Base-by-base conservation (phyloP, 2,888 invertebrate genomes). In the Andrena haemorrhoa region DNA sequence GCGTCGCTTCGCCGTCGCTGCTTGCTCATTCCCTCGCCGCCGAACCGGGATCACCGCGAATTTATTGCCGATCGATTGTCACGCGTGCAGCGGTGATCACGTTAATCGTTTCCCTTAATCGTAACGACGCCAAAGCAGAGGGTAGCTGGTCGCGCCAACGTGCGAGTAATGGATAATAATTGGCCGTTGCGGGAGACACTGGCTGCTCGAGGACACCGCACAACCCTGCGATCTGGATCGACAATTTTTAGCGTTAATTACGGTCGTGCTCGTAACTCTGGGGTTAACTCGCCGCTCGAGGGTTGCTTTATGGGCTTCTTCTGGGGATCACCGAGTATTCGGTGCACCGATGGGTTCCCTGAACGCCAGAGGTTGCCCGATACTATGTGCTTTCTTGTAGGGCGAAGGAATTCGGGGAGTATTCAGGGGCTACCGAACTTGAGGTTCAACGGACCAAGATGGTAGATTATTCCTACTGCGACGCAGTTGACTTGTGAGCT, bases 31-130 rank as follows among this genome's bases (percentile, higher is more conserved):
- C 20, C 10, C 53, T 51, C 53, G 20, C 8, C 56, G 47, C 23
- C 56, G 64, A 70, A 56, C 35, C 53, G 41, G 12, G 29, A 20
- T 8, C 7, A 16, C n/a, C 60, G 47, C 71, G 79, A 78, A 78
- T 79, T 79, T 71, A 78, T 77, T 61, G 66, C 53, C 78, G 71
- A 51, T 8, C 47, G 64, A 79, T 77, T 79, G 79, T 79, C 79
- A 66, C 31, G 71, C 56, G 53, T 35, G 26, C 49, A 58, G 35
- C 75, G 35, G 47, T 20, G 63, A 76, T 68, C 56, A 51, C 64
- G 69, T 49, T 41, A 58, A 76, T 70, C 79, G 49, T 68, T 63
- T 20, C 23, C 35, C 35, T 33, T 76, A 23, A 70, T 65, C 78
- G 78, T 63, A 79, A 66, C 78, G 79, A 64, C 72, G 51, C 51